phyloP scores from a whole-genome alignment of 1,140 invertebrate genomes.

The Pseudomyrmex dendroicus region DNA sequence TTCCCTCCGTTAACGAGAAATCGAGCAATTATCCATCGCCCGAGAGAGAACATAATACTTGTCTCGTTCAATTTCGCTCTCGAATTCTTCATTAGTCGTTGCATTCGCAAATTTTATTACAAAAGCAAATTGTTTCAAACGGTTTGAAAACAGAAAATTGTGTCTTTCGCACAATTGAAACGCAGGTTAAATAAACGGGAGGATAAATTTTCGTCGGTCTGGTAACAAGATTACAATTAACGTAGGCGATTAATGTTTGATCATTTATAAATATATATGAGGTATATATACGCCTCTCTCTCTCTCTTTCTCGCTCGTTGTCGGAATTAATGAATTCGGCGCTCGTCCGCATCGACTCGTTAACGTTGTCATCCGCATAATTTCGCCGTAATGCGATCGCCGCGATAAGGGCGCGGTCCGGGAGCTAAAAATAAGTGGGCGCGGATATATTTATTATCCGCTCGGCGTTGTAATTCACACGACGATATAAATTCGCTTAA shows the following conservation, averaged over 20 bases:
- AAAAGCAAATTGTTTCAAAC: too few species aligned
- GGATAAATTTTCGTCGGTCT: background rate
- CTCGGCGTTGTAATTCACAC: constrained; percentile 37
- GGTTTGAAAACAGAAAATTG: too few species aligned
- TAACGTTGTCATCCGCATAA: constrained; percentile 51
- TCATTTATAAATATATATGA: constrained; percentile 34
- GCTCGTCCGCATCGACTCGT: constrained; percentile 21
- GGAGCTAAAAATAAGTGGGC: constrained; percentile 35
- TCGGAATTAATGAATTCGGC: constrained; percentile 48
- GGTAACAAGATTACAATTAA: constrained; percentile 4
- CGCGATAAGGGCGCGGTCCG: constrained; percentile 48
- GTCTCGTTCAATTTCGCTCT: background rate
- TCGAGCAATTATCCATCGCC: background rate
- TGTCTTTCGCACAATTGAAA: too few species aligned
- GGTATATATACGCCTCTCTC: too few species aligned
- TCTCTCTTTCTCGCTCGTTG: too few species aligned
- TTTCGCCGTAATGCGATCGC: constrained; percentile 40
- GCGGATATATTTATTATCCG: constrained; percentile 46
- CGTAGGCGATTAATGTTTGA: background rate
- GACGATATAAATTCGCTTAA: constrained; percentile 54
- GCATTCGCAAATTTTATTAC: background rate
- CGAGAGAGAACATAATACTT: background rate
- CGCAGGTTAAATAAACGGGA: too few species aligned
- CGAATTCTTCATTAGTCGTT: too few species aligned
- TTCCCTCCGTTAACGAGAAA: background rate